A percentile compares a stretch with the other conserved stretches of the same genome.
Evolutionary conservation across 2,797 vertebrate species (phyloP).

Genomic region (Sciurus carolinensis): DNA sequence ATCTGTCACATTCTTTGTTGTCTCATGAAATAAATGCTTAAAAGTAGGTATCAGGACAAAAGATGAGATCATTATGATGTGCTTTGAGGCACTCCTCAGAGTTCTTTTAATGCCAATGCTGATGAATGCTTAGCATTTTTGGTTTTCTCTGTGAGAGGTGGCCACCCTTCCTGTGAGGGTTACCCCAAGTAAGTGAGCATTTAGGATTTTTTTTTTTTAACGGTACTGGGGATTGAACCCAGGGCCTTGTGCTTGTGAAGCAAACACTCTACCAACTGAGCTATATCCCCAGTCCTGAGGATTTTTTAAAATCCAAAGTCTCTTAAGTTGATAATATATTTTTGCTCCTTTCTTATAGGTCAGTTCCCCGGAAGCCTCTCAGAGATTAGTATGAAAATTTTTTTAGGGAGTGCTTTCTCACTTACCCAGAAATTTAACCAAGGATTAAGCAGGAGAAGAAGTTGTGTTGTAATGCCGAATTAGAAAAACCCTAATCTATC

Average conservation of each 20-base stretch:
- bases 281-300: background rate
- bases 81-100: background rate
- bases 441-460: background rate
- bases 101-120: background rate
- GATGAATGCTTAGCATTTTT: background rate
- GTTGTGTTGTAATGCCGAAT: background rate
- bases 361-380: background rate
- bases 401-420: conserved; percentile 2
- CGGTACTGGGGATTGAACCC: no score
- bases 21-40: conserved; percentile 37
- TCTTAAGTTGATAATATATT: background rate
- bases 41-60: background rate
- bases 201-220: background rate
- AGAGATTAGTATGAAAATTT: background rate
- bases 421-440: background rate
- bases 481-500: background rate
- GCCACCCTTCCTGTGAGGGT: background rate
- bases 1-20: background rate
- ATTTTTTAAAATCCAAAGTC: conserved; percentile 9
- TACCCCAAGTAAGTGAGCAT: background rate
- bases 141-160: background rate
- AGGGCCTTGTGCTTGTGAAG: no score
- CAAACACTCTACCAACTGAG: no score
- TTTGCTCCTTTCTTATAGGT: conserved; percentile 17
- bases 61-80: no score